Base-by-base conservation (phyloP, 2,797 vertebrate species). In the Cossypha heuglini region DNA sequence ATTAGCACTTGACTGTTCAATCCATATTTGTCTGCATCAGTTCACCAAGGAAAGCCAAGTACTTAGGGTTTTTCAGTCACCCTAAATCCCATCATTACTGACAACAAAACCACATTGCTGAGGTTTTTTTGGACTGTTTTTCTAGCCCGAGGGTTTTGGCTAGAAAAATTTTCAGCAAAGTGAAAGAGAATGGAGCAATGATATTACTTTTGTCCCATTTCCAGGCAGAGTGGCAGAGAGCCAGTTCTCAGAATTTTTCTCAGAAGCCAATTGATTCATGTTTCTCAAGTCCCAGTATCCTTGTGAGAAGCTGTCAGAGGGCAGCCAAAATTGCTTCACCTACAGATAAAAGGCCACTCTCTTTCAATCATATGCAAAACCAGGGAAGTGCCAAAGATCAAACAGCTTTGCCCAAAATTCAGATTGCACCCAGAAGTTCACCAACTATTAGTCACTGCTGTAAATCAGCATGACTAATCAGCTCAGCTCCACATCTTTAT, bases 271-370 rank as follows among this genome's bases (percentile, higher is more conserved):
- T 52, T 74, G 85, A 88, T 90, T 93, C 73, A 51, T 51, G 79
- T 64, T 54, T 94, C 58, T 91, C 82, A 80, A 71, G 62, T 66
- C 57, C 61, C 64, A 94, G 69, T 45, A 94, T 77, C 85, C 85
- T 77, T 83, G 57, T 67, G 57, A 93, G 72, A 61, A 93, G 66
- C 85, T 93, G 93, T 86, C 85, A 86, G 75, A 90, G 85, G 75
- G 87, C 91, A 94, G 91, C 77, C 96, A 82, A 79, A 87, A 91
- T 66, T 89, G 26, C 66, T 94, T 88, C 64, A 86, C 90, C 88
- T 69, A 33, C 46, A 84, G 55, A 90, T 40, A 37, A 90, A 93
- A 88, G 46, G 66, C 25, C 33, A 40, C 35, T 76, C 26, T 0
- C 6, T 45, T 85, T 86, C 75, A 49, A 29, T 55, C 85, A 66